Conservation (phyloP, 2,888 invertebrate species). For the Danaus chrysippus region DNA sequence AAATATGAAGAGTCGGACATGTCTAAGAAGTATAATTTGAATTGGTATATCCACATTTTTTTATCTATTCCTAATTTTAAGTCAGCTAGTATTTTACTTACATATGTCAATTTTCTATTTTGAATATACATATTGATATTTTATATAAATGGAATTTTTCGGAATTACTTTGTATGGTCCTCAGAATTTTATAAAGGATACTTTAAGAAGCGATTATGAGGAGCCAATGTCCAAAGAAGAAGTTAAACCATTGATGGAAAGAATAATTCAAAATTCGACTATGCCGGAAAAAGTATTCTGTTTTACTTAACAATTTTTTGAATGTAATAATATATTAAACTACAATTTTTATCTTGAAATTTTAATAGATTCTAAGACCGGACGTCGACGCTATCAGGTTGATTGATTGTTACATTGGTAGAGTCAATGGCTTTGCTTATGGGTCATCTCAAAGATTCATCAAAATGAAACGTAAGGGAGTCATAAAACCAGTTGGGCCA, state of each 20-base stretch:
- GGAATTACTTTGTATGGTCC: slow-evolving; percentile 71
- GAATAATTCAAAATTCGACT: slow-evolving; percentile 50
- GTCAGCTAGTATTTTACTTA: neutral
- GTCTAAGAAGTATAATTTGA: too few species aligned
- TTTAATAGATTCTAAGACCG: slow-evolving; percentile 46
- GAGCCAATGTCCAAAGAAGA: slow-evolving; percentile 64
- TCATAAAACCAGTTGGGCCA: slow-evolving; percentile 76
- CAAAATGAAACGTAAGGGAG: slow-evolving; percentile 73
- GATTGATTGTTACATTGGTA: slow-evolving; percentile 71
- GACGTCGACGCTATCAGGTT: slow-evolving; percentile 58
- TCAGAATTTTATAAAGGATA: slow-evolving; percentile 71
- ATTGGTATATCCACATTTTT: too few species aligned
- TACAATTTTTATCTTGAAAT: neutral
- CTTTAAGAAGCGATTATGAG: slow-evolving; percentile 61
- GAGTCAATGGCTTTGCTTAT: slow-evolving; percentile 77
- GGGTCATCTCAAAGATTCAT: slow-evolving; percentile 67
- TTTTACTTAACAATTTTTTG: neutral
- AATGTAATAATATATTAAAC: neutral
- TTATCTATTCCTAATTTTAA: too few species aligned
- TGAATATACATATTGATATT: neutral
- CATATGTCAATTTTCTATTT: slow-evolving; percentile 1
- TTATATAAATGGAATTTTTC: slow-evolving; percentile 72
- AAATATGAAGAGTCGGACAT: too few species aligned
- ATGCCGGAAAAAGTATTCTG: slow-evolving; percentile 45
- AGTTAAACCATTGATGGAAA: slow-evolving; percentile 53